Base-by-base conservation (phyloP, 2,113 vertebrate species). In the Sphaerodactylus townsendi region DNA sequence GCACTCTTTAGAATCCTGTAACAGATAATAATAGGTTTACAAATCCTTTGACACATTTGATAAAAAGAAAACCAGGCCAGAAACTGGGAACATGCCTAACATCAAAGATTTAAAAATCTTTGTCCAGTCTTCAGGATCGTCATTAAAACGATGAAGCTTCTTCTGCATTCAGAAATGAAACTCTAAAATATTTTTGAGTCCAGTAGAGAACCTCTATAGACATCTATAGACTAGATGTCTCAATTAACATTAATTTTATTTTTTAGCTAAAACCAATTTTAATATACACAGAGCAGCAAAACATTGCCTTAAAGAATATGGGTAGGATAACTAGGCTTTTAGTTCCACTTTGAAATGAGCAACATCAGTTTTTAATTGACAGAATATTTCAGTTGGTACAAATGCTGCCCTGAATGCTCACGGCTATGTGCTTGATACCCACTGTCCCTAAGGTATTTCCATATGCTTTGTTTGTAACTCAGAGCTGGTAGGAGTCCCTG, bases 151-250 rank as follows among this genome's bases (percentile, higher is more conserved):
- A n/a, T n/a, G n/a, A n/a, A n/a, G n/a, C n/a, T n/a, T n/a, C n/a
- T n/a, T n/a, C n/a, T n/a, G n/a, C n/a, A n/a, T n/a, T n/a, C n/a
- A n/a, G n/a, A n/a, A n/a, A n/a, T n/a, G n/a, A n/a, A n/a, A n/a
- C n/a, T n/a, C n/a, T n/a, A n/a, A n/a, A n/a, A n/a, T n/a, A n/a
- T n/a, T n/a, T n/a, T n/a, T n/a, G n/a, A n/a, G n/a, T n/a, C n/a
- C n/a, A n/a, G n/a, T n/a, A n/a, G n/a, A n/a, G n/a, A n/a, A n/a
- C n/a, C n/a, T n/a, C n/a, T n/a, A n/a, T n/a, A n/a, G n/a, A n/a
- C n/a, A n/a, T n/a, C n/a, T n/a, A 71, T 23, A 73, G 39, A 84
- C 9, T 28, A 91, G 83, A 79, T 50, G 86, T 17, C 53, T 68
- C 33, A 10, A 15, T 0, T 69, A 77, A 65, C 68, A 6, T 21